Evolutionary conservation across 53 echinoderm and acorn worm genomes (phyloP).

Genomic region (Paracentrotus lividus): DNA sequence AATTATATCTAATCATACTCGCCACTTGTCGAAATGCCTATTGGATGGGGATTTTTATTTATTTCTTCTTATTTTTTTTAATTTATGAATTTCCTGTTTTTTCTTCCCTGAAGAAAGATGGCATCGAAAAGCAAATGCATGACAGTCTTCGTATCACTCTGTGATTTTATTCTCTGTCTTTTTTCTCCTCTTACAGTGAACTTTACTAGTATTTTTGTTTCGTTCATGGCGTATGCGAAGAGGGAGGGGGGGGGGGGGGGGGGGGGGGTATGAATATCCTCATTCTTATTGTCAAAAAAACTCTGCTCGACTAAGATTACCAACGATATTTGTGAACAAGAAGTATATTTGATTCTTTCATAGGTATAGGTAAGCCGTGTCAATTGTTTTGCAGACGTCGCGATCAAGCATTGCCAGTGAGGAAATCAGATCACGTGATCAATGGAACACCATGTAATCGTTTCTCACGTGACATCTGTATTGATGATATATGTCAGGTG

Average conservation of each 20-base stretch:
- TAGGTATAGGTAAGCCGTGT: slow-evolving; percentile 78
- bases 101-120: too few relatives aligned
- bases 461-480: slow-evolving; percentile 84
- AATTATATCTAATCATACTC: too few relatives aligned
- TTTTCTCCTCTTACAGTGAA: background rate
- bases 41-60: too few relatives aligned
- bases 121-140: too few relatives aligned
- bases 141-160: background rate
- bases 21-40: too few relatives aligned
- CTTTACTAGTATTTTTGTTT: background rate
- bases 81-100: too few relatives aligned
- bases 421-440: slow-evolving; percentile 69
- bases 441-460: slow-evolving; percentile 88
- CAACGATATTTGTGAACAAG: too few relatives aligned
- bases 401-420: slow-evolving; percentile 54
- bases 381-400: slow-evolving; percentile 78
- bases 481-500: slow-evolving; percentile 92
- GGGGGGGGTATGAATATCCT: background rate
- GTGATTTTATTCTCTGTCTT: background rate
- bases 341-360: background rate
- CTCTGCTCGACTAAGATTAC: too few relatives aligned
- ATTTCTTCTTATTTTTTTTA: too few relatives aligned
- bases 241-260: background rate
- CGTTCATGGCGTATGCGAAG: background rate
- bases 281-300: background rate